Evolutionary conservation across 1,140 invertebrate species (phyloP), one percentile per base, ranked within the genome.

Genomic region (Zaprionus capensis): DNA sequence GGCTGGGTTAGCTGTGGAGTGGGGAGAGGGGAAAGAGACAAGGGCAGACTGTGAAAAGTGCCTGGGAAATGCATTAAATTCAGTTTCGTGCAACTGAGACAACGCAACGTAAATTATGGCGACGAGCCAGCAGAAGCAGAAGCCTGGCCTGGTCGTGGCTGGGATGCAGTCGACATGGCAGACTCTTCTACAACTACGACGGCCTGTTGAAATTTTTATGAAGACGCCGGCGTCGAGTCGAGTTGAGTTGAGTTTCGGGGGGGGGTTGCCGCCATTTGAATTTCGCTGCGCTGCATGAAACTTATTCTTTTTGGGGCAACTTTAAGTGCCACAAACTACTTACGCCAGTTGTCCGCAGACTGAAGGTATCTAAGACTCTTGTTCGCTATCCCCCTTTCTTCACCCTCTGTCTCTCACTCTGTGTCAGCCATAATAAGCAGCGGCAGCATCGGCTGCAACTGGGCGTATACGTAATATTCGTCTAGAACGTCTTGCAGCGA

Each of bases 31-130:
- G 55, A 36, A 46, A 6, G 53, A 36, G 49, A 53, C 62, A 28
- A 55, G 53, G 68, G 57, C 56, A 68, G 24, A 56, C 64, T 67
- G 22, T 81, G 71, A 84, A 88, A 87, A 88, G 84, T 81, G 84
- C 71, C 85, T 79, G 66, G 81, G 36, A 69, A 87, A 87, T 81
- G 84, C 84, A 87, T 87, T 88, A 87, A 87, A 87, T 87, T 87
- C 84, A 87, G 84, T 87, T 87, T 81, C 84, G 76, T 87, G 84
- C 84, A 88, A 87, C 84, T 87, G 84, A 87, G 84, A 87, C 84
- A 87, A 88, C 84, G 83, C 84, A n/a, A n/a, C n/a, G 84, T 87
- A 87, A 87, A 87, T 87, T 87, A 87, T 87, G 84, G 84, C 84
- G 72, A 88, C 78, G 74, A 81, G 78, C 73, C 44, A 56, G 46